These are phyloP conservation scores for Iguana delicatissima DNA, from an alignment of 2,797 vertebrate species.

Conservation along the genomic window DNA sequence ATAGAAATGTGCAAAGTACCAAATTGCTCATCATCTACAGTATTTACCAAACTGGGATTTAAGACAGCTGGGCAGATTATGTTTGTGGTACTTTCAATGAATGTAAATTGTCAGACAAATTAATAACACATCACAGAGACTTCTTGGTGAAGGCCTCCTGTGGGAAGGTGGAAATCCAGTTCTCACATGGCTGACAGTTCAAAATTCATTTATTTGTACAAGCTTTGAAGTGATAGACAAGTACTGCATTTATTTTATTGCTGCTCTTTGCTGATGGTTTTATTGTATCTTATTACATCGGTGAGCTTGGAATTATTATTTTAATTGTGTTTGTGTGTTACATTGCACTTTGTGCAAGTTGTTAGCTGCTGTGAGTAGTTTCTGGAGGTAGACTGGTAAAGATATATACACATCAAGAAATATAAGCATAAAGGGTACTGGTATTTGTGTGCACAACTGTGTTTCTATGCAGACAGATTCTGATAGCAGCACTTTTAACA, in stretches of 20 bases:
- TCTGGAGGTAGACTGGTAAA: no score
- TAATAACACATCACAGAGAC: no score
- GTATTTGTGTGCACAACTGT: no score
- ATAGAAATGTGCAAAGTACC: not conserved
- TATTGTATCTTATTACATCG: not conserved
- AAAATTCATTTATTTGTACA: not conserved
- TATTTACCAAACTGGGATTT: not conserved
- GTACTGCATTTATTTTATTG: not conserved
- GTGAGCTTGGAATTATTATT: not conserved
- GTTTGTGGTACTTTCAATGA: not conserved
- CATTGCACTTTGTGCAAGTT: not conserved
- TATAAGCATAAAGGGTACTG: no score
- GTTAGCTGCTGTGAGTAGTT: not conserved
- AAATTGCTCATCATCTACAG: not conserved
- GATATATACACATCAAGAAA: no score
- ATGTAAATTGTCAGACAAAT: not conserved
- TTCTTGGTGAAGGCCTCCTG: not conserved
- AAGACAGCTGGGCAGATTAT: not conserved
- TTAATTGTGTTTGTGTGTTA: not conserved
- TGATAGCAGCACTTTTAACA: no score
- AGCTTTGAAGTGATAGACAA: not conserved
- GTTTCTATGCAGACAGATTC: no score
- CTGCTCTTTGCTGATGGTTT: not conserved
- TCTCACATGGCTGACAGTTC: not conserved
- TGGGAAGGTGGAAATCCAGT: not conserved